Evolutionary conservation across 1,140 invertebrate species (phyloP), one percentile per base, ranked within the genome.

Genomic region (Pectinophora gossypiella): DNA sequence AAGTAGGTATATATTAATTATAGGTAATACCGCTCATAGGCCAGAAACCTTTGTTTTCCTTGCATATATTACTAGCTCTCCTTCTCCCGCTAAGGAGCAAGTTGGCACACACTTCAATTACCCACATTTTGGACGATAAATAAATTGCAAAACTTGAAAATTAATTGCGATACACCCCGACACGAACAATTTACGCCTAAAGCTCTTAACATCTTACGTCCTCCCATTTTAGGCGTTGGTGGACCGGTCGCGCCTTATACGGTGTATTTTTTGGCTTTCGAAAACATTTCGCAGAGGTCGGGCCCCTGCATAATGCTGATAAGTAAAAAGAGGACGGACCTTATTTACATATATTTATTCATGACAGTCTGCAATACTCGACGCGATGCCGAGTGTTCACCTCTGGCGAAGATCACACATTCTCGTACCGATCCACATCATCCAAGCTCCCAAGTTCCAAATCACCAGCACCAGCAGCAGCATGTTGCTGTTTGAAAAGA

Each of bases 251-350:
- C 55, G 23, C 73, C 69, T 75, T 75, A 63, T 71, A 57, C 53
- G 75, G 71, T 66, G 56, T 56, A 56, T 61, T 72, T 74, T 75
- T 77, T 65, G 72, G 66, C 74, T 82, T 77, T 82, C 78, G 74
- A 77, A 78, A 79, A 68, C 61, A 72, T 75, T 73, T 32, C 21
- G 36, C 35, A 40, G 36, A 40, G 38, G 48, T 19, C 18, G 23
- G 10, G 27, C 22, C 36, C n/a, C n/a, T n/a, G 48, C 19, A 32
- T 13, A 21, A 21, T 51, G 48, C 21, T 51, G 48, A 38, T 43
- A 43, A 46, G 19, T 15, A 23, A 40, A 40, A 40, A 40, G 36
- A 40, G 36, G 19, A 15, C 9, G 19, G 10, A 1, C 12, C 21
- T 10, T 21, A 46, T 46, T 46, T 22, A 46, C n/a, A 22, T 22